Evolutionary conservation across 2,113 vertebrate genomes (phyloP).

Genomic region (Pholis gunnellus): DNA sequence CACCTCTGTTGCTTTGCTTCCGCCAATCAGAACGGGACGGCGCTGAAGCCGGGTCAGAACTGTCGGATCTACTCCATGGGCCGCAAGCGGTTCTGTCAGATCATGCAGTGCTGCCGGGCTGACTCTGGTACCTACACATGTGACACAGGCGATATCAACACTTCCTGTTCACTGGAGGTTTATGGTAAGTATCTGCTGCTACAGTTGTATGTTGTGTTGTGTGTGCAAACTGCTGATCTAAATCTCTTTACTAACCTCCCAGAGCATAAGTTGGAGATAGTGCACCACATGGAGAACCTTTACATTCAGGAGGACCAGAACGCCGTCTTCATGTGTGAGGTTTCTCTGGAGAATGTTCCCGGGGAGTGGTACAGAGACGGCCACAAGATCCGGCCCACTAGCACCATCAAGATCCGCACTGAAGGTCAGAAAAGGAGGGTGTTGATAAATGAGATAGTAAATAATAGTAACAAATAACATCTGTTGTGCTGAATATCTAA

Average conservation of each 20-base stretch:
- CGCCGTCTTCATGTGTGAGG: constrained; percentile 91
- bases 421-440: constrained; percentile 85
- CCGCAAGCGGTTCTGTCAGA: constrained; percentile 82
- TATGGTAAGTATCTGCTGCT: constrained; percentile 80
- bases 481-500: background rate
- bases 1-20: background rate
- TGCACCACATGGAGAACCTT: constrained; percentile 86
- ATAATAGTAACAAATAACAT: too few relatives aligned
- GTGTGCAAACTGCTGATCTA: background rate
- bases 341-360: constrained; percentile 83
- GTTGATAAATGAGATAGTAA: background rate
- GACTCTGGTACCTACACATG: constrained; percentile 84
- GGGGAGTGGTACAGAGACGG: constrained; percentile 88
- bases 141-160: constrained; percentile 78
- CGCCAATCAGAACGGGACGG: constrained; percentile 78
- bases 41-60: constrained; percentile 82
- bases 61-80: constrained; percentile 89
- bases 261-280: constrained; percentile 87
- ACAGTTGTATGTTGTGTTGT: background rate
- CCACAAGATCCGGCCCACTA: constrained; percentile 83
- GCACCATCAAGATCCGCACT: constrained; percentile 88
- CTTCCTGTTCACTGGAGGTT: constrained; percentile 84
- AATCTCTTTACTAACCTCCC: constrained; percentile 13
- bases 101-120: constrained; percentile 65
- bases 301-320: constrained; percentile 89